Base-by-base conservation (phyloP, 2,888 invertebrate species). In the Heterodera filipjevi region DNA sequence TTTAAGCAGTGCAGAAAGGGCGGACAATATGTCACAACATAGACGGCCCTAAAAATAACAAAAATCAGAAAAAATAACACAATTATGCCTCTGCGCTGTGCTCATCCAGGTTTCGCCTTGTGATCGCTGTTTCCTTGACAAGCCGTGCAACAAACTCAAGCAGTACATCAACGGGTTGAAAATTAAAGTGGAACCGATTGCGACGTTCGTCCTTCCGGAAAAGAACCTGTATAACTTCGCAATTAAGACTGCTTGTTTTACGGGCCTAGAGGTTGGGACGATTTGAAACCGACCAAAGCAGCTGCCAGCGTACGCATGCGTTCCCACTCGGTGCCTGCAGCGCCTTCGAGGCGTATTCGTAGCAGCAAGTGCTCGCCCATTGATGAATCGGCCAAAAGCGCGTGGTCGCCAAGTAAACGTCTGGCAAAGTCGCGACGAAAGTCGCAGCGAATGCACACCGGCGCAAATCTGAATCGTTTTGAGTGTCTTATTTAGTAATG, bases 301-400 rank as follows among this genome's bases (percentile, higher is more conserved):
- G 75, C 30, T 27, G 66, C 66, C 27, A 75, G 16, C 30, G 75
- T 16, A 75, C 66, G 66, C 44, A 59, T 22, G 1, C 53, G 53
- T 8, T 32, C 32, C 6, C 14, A 44, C 66, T 66, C 39, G 82
- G 81, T 12, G 79, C 76, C 46, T 78, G 80, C 0, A 77, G 76
- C 72, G 82, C 71, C 74, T 76, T 68, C 64, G 79, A 75, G 12
- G 27, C 64, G 75, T 44, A 39, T 70, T 33, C 81, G 79, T 71
- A 87, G 82, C 53, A 85, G 81, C 12, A 83, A 80, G 76, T 84
- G 81, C 22, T 75, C 75, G 12, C 87, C 87, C 74, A 86, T 85
- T n/a, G 80, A 81, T 46, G 85, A 86, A 71, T 87, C 86, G 30
- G 86, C 86, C 71, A 79, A 74, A 16, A 75, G 46, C 0, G 78